A percentile compares a stretch with the other conserved stretches of the same genome.
Evolutionary conservation across 35 echinoderm and acorn worm species (phyloP).

Genomic region (Chiridota heheva): DNA sequence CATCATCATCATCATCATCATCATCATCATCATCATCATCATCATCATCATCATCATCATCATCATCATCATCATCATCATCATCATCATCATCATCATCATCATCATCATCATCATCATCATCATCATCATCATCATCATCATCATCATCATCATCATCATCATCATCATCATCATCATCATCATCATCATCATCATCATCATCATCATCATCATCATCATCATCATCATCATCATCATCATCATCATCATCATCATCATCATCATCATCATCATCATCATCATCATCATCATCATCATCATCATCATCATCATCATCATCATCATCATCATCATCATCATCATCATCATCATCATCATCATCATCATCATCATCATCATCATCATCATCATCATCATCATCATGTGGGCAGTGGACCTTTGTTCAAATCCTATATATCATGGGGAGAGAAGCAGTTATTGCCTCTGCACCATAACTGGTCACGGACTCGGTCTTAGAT

Average conservation of each 20-base stretch:
- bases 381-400: slow-evolving; percentile 19
- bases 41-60: not conserved
- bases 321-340: slow-evolving; percentile 3
- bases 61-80: not conserved
- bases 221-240: slow-evolving; percentile 31
- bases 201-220: slow-evolving; percentile 17
- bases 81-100: not conserved
- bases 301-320: slow-evolving; percentile 12
- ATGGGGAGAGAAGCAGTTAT: too few species aligned
- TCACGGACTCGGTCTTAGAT: too few species aligned
- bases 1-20: not conserved
- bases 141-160: not conserved
- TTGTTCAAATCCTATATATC: too few species aligned
- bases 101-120: not conserved
- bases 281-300: slow-evolving; percentile 24
- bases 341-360: slow-evolving; percentile 16
- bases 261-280: not conserved
- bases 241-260: slow-evolving; percentile 19
- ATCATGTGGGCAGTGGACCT: not conserved
- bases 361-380: not conserved
- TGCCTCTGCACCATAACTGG: too few species aligned
- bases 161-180: slow-evolving; percentile 11
- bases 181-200: not conserved
- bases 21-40: not conserved
- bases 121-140: slow-evolving; percentile 5